These are phyloP conservation scores for Astyanax mexicanus DNA, from an alignment of 2,797 vertebrate species.

Conservation along the genomic window DNA sequence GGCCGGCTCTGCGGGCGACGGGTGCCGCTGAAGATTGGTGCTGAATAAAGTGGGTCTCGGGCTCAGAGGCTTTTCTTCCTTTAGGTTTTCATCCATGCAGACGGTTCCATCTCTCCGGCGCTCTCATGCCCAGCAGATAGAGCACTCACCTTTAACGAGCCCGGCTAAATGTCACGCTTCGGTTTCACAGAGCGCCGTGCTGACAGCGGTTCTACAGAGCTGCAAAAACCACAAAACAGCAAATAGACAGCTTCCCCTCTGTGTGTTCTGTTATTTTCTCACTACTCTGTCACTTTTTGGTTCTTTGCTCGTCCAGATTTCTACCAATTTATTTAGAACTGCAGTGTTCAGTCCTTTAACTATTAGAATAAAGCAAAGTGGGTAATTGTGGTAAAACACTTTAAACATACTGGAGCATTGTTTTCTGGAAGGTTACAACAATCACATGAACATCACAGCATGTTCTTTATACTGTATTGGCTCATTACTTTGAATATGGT, in stretches of 20 bases:
- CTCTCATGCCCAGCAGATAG: constrained; percentile 47
- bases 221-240: neutral
- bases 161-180: constrained; percentile 61
- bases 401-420: too few relatives aligned
- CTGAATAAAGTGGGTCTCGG: constrained; percentile 50
- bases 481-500: too few relatives aligned
- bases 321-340: too few relatives aligned
- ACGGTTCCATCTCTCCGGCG: constrained; percentile 27
- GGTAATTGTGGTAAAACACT: too few relatives aligned
- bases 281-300: too few relatives aligned
- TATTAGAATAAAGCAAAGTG: too few relatives aligned
- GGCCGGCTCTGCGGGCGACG: constrained; percentile 52
- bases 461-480: too few relatives aligned
- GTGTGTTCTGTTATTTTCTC: constrained; percentile 9
- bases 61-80: constrained; percentile 45
- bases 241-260: neutral
- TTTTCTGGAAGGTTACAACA: too few relatives aligned
- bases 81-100: constrained; percentile 33
- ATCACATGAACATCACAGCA: too few relatives aligned
- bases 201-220: constrained; percentile 21
- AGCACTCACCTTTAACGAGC: constrained; percentile 59
- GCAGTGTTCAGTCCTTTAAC: too few relatives aligned
- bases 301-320: too few relatives aligned
- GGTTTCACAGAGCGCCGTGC: constrained; percentile 51
- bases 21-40: constrained; percentile 56